Base-by-base conservation (phyloP, 1,140 invertebrate genomes). In the Streblospio benedicti region DNA sequence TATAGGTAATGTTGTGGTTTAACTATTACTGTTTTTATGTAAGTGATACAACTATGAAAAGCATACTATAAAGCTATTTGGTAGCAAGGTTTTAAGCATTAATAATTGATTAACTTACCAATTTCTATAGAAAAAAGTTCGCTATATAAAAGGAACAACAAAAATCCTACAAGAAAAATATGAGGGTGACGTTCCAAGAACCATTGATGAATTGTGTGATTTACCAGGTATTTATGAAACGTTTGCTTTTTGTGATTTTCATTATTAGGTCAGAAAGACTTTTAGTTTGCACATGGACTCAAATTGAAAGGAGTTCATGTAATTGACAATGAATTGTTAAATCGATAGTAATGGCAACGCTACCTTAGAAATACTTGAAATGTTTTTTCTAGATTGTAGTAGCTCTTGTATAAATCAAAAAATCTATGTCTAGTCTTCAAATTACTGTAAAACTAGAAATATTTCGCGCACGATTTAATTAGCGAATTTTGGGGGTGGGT, bases 131-230 rank as follows among this genome's bases (percentile, higher is more conserved):
- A 88, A 82, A 47, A 98, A 99, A 83, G 87, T 88, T 0, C 85
- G 87, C 62, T 92, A 93, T 70, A 87, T 99, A 27, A 95, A 95
- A 73, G 87, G 85, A 72, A 88, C 91, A 0, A 83, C 87, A 28
- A 76, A 85, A 69, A 91, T 93, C 38, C 75, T 97, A 1, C 82
- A 86, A 60, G 84, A 89, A 14, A 77, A 91, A 56, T 97, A 92
- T 74, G 79, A 86, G 61, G 79, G 84, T 49, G 95, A 98, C 72
- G 95, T 99, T 72, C 95, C 94, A 16, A 79, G 84, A 43, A 87
- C 84, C 38, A 81, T 90, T 0, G 83, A 91, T 68, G 87, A 87
- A 54, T 77, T 97, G 0, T 89, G 90, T 67, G 84, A 86, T 52
- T 80, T 98, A 2, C 90, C 91, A 20, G 78, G 65, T 67, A 43